Percentiles rank a stretch among this genome's conserved stretches.
Conservation (phyloP, 2,113 vertebrate genomes). For the Ammodytes marinus region DNA sequence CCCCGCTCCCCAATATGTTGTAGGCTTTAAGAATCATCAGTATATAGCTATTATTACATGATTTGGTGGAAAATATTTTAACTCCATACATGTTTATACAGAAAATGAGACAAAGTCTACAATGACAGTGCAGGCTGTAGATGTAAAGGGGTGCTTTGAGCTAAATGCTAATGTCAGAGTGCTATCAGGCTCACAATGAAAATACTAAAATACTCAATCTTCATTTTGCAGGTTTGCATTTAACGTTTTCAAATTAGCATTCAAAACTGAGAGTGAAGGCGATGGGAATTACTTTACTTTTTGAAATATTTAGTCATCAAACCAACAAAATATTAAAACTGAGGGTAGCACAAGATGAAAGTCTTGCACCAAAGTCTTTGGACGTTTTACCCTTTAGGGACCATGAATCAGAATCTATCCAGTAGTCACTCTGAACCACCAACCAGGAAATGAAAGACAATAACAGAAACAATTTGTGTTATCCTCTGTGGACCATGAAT, state of each 20-base stretch:
- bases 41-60: conserved; percentile 1
- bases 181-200: background rate
- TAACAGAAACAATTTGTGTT: background rate
- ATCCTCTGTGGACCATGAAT: background rate
- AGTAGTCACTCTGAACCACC: background rate
- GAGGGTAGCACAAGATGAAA: no score
- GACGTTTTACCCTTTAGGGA: background rate
- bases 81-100: background rate
- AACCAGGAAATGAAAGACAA: background rate
- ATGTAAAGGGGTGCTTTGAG: background rate
- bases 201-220: background rate
- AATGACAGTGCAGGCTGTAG: background rate
- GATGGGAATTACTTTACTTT: no score
- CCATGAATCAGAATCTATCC: background rate
- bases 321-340: no score
- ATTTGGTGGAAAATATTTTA: background rate
- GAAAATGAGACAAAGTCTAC: background rate
- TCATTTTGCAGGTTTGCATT: background rate
- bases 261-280: no score
- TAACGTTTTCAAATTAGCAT: background rate
- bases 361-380: no score
- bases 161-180: background rate
- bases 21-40: conserved; percentile 19
- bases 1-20: background rate
- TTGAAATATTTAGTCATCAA: no score